phyloP scores from a whole-genome alignment of 1,140 invertebrate genomes.

The Pararge aegeria region DNA sequence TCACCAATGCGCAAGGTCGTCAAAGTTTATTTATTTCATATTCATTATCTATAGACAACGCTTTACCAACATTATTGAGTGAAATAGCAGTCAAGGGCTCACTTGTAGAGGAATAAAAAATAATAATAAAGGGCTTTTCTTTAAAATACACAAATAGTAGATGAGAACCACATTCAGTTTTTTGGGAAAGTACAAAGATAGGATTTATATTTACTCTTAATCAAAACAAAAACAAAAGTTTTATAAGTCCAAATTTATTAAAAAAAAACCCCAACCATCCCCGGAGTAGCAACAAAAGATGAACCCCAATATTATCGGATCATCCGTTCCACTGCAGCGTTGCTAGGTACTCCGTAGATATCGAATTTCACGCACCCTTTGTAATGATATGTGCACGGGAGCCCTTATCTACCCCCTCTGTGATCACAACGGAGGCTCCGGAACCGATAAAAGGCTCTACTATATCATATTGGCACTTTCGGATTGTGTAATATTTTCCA shows the following conservation, averaged over 20 bases:
- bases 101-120: no score
- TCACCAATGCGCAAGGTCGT: no score
- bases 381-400: conserved; percentile 57
- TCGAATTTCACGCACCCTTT: conserved; percentile 72
- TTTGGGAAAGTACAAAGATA: no score
- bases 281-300: conserved; percentile 38
- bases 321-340: conserved; percentile 52
- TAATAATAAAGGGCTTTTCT: no score
- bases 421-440: conserved; percentile 44
- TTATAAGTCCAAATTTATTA: conserved; percentile 42
- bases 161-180: no score
- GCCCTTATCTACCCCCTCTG: conserved; percentile 67
- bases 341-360: conserved; percentile 44
- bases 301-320: conserved; percentile 56
- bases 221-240: not conserved
- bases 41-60: no score
- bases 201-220: no score
- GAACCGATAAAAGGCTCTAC: conserved; percentile 63
- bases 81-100: no score
- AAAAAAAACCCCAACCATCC: conserved; percentile 34
- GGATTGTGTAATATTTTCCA: conserved; percentile 60
- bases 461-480: conserved; percentile 74
- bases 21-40: no score
- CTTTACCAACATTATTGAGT: no score
- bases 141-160: no score